A percentile compares a stretch with the other conserved stretches of the same genome.
Evolutionary conservation across 2,797 vertebrate species (phyloP).

Genomic region (Poeciliopsis paucimaculata): DNA sequence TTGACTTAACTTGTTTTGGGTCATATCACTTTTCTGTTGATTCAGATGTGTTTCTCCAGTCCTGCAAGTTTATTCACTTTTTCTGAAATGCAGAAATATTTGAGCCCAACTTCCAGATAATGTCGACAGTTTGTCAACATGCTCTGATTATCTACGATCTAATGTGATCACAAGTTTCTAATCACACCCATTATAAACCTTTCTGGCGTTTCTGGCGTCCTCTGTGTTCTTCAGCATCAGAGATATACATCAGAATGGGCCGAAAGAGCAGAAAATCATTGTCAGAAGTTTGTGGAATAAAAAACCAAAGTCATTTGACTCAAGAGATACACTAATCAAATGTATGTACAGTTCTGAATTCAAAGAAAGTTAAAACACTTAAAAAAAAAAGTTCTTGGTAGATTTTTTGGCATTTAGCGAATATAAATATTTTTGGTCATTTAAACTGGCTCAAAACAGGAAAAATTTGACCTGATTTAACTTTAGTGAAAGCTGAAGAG

Average conservation of each 20-base stretch:
- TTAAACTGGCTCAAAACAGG: no score
- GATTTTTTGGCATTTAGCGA: no score
- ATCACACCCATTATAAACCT: no score
- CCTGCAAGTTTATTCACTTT: neutral
- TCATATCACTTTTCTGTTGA: neutral
- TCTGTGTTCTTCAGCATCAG: neutral
- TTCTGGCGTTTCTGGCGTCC: no score
- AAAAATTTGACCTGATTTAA: no score
- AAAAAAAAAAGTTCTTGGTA: no score
- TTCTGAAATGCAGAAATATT: neutral
- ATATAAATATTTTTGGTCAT: no score
- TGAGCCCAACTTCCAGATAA: neutral
- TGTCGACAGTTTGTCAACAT: neutral
- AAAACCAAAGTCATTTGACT: neutral
- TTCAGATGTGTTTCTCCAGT: neutral
- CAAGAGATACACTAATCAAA: neutral
- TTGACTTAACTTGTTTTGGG: neutral
- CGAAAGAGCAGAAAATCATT: neutral
- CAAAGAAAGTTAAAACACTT: no score
- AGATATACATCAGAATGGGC: neutral
- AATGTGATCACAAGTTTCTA: neutral
- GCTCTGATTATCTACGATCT: neutral
- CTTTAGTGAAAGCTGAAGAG: no score
- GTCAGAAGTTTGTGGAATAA: neutral
- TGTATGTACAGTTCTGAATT: neutral